Evolutionary conservation across 2,888 invertebrate species (phyloP).

Genomic region (Falcaria lacertinaria): DNA sequence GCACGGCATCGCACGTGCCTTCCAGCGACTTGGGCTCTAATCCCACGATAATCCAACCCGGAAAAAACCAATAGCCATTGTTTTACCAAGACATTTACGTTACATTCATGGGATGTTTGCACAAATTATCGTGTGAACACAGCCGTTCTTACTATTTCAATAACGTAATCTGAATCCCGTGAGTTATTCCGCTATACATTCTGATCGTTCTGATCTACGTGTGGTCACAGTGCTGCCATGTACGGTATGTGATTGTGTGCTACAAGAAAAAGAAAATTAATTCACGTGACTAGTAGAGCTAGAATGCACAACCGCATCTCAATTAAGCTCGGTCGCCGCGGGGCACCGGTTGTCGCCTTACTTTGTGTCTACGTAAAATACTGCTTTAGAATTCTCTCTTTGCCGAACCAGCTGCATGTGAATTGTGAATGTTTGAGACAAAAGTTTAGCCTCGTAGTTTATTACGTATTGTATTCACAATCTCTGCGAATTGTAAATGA

Average conservation of each 20-base stretch:
- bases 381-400: slow-evolving; percentile 43
- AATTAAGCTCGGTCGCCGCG: slow-evolving; percentile 46
- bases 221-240: slow-evolving; percentile 27
- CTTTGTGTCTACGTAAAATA: slow-evolving; percentile 47
- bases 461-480: slow-evolving; percentile 45
- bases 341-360: slow-evolving; percentile 42
- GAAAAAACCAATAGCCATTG: slow-evolving; percentile 70
- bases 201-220: slow-evolving; percentile 27
- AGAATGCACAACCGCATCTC: slow-evolving; percentile 47
- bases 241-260: slow-evolving; percentile 35
- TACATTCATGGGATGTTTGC: slow-evolving; percentile 57
- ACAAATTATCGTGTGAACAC: slow-evolving; percentile 57
- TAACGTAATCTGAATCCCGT: slow-evolving; percentile 48
- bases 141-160: slow-evolving; percentile 46
- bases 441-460: slow-evolving; percentile 50
- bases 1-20: slow-evolving; percentile 45
- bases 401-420: slow-evolving; percentile 39
- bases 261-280: slow-evolving; percentile 33
- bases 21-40: slow-evolving; percentile 45
- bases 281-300: slow-evolving; percentile 30
- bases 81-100: slow-evolving; percentile 61
- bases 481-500: slow-evolving; percentile 32
- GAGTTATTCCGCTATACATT: slow-evolving; percentile 39
- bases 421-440: slow-evolving; percentile 46
- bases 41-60: slow-evolving; percentile 67